phyloP scores from a whole-genome alignment of 2,888 invertebrate species.

The Leptinotarsa rubiginosa region DNA sequence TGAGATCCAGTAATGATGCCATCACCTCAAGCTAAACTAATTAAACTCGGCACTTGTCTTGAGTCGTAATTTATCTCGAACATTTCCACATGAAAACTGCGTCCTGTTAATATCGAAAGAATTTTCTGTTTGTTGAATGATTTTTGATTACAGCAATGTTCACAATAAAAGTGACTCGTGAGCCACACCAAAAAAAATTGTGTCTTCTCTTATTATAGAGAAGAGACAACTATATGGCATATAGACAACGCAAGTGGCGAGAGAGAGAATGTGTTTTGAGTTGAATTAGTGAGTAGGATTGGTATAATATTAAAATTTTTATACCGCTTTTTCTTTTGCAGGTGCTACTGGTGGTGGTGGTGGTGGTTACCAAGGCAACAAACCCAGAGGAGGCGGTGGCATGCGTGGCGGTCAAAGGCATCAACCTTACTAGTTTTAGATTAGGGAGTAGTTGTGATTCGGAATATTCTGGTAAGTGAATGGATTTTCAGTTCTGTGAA shows the following conservation, averaged over 20 bases:
- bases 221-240: conserved; percentile 44
- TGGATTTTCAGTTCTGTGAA: not conserved
- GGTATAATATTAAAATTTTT: conserved; percentile 61
- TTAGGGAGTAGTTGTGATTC: conserved; percentile 44
- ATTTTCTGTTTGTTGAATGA: conserved; percentile 21
- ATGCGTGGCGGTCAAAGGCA: conserved; percentile 85
- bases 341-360: conserved; percentile 50
- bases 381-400: conserved; percentile 79
- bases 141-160: conserved; percentile 34
- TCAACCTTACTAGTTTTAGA: conserved; percentile 76
- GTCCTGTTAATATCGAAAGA: conserved; percentile 30
- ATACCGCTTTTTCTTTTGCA: conserved; percentile 59
- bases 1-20: conserved; percentile 12
- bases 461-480: conserved; percentile 22
- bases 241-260: conserved; percentile 57
- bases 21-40: conserved; percentile 36
- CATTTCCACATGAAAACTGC: conserved; percentile 47
- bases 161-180: conserved; percentile 22
- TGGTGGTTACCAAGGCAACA: conserved; percentile 79
- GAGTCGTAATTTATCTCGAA: conserved; percentile 48
- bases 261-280: conserved; percentile 51
- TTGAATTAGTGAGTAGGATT: conserved; percentile 60
- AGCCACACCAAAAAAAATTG: conserved; percentile 38
- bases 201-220: conserved; percentile 34
- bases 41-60: conserved; percentile 25